Evolutionary conservation across 2,888 invertebrate species (phyloP).

Genomic region (Alloscopus bannaensis): DNA sequence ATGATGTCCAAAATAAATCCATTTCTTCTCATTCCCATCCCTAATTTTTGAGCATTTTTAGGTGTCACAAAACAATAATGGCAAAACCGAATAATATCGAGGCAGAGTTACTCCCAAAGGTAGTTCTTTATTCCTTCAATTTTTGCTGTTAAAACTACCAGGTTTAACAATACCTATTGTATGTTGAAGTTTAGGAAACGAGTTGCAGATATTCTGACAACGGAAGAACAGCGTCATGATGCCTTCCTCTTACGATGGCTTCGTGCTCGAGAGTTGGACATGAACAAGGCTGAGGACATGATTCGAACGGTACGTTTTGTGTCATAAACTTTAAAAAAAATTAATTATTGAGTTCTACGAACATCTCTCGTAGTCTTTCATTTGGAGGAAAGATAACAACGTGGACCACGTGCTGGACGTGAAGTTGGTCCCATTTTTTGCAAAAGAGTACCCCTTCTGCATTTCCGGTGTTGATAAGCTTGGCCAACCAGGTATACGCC

Average conservation of each 20-base stretch:
- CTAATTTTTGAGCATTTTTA: too few relatives aligned
- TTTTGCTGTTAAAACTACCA: too few relatives aligned
- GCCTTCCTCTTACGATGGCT: constrained; percentile 53
- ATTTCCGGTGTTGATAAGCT: background rate
- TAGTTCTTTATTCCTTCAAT: too few relatives aligned
- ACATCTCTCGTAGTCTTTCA: background rate
- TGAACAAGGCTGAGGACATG: constrained; percentile 15
- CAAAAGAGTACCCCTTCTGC: background rate
- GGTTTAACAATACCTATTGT: too few relatives aligned
- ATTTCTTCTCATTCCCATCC: too few relatives aligned
- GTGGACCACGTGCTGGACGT: background rate
- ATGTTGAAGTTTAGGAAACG: constrained; percentile 39
- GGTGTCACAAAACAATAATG: too few relatives aligned
- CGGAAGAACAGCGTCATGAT: background rate
- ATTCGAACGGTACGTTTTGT: background rate
- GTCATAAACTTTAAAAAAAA: background rate
- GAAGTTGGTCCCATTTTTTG: background rate
- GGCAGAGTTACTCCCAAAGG: too few relatives aligned
- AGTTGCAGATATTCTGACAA: constrained; percentile 15
- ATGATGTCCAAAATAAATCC: too few relatives aligned
- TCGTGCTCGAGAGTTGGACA: constrained; percentile 33
- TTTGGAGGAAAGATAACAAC: background rate
- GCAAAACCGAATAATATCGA: too few relatives aligned
- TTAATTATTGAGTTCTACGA: background rate
- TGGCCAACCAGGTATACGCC: background rate